Evolutionary conservation across 2,113 vertebrate species (phyloP), one percentile per base, ranked within the genome.

Genomic region (Ochotona curzoniae): DNA sequence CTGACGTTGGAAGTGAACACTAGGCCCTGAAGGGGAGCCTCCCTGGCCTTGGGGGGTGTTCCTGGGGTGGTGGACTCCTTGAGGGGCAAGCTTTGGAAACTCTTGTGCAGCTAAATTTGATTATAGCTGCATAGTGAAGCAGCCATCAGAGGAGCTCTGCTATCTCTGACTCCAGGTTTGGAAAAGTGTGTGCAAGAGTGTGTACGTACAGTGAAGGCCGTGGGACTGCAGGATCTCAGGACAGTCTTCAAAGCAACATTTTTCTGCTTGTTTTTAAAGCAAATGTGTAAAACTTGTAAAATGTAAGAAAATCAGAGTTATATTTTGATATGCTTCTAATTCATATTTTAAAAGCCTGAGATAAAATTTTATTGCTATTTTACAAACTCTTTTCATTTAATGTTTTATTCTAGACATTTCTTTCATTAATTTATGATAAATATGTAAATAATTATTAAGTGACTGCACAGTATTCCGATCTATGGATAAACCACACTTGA

Each of bases 81-180:
- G 18, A 49, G 35, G 49, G 84, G 57, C 79, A 23, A 47, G 63
- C 12, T 47, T 78, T 71, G 25, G 75, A 35, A 70, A 47, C 44
- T 7, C 38, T 28, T 25, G 38, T n/a, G 30, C 76, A 89, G 12
- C 49, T 61, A 51, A 66, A 32, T 54, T 84, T n/a, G 20, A 57
- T 83, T 89, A 51, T n/a, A n/a, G 83, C 38, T 71, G 64, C 11
- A 49, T 75, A 61, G 81, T 89, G 92, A 93, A 87, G 89, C 81
- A 85, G 60, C 35, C 10, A 47, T 10, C 35, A 83, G 76, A 70
- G 38, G 47, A 35, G 13, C 84, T 74, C 66, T 87, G 4, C 47
- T 80, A 9, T 80, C 83, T 25, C 67, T 71, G 51, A 18, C 28
- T 82, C 47, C 71, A 32, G 28, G 44, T 83, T 78, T 85, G 61